Base-by-base conservation (phyloP, 2,113 vertebrate species). In the Mormoops blainvillei region DNA sequence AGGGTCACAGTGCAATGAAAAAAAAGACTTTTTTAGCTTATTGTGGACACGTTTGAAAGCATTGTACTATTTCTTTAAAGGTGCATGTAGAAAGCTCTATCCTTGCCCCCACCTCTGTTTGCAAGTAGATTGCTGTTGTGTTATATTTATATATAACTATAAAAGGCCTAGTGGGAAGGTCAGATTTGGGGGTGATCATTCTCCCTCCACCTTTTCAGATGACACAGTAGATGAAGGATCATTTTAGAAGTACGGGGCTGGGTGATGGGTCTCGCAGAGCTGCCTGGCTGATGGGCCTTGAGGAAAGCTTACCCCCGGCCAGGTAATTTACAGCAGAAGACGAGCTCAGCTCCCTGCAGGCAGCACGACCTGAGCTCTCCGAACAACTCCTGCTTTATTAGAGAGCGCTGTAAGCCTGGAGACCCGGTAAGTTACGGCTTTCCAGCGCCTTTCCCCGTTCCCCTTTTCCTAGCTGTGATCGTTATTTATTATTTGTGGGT, bases 291-390 rank as follows among this genome's bases (percentile, higher is more conserved):
- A 94, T 91, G 96, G 96, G 96, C 94, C 98, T 97, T 97, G 94
- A 87, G 92, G 96, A 98, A 98, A 97, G 98, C 97, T 98, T 97
- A 96, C 84, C 90, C 97, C 89, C 15, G 91, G 86, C 65, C 54
- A 97, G 76, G 97, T 98, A 97, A 98, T 98, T 98, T 98, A 98
- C 5, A 89, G 96, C 73, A 67, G 61, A 87, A 98, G 97, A 97
- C 93, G 85, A 97, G 95, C 96, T 82, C 95, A 95, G 98, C 98
- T 98, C 98, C 97, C 96, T 97, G 97, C 93, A 98, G 98, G 95
- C 97, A 94, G 97, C 6, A 1, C 85, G 77, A 70, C 0, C 2
- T 19, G 97, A 61, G 80, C 94, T 98, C 97, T 92, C 78, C 36
- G 45, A 98, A 95, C 95, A 97, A 94, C 86, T 91, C 94, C 74